A percentile compares a stretch with the other conserved stretches of the same genome.
Evolutionary conservation across 2,797 vertebrate species (phyloP).

Genomic region (Manis crassicaudata): DNA sequence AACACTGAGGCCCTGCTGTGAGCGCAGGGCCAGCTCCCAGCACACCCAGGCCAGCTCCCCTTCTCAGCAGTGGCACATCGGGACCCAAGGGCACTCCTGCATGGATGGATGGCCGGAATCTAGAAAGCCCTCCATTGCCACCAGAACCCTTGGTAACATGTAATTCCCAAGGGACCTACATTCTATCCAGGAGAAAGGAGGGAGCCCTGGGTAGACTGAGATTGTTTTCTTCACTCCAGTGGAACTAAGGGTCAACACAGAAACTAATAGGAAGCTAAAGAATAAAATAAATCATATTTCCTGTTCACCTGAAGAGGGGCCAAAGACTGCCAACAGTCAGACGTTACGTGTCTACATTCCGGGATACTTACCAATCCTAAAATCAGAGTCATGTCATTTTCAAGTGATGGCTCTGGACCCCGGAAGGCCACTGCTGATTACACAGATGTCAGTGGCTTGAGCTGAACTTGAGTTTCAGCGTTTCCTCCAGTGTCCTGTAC

Average conservation of each 20-base stretch:
- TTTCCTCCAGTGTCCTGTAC: neutral
- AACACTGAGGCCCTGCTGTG: rapidly evolving
- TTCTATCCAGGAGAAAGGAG: neutral
- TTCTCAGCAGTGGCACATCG: neutral
- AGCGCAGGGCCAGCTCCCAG: neutral
- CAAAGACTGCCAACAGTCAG: neutral
- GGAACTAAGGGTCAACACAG: neutral
- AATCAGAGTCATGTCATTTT: neutral
- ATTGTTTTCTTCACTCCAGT: neutral
- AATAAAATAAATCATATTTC: neutral
- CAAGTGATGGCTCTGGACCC: no score
- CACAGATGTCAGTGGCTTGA: neutral
- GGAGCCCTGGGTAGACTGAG: neutral
- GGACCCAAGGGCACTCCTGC: neutral
- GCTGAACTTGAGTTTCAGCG: neutral
- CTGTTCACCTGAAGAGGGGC: neutral
- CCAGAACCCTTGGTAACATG: rapidly evolving
- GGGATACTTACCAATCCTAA: neutral
- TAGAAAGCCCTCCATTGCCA: no score
- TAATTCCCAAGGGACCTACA: neutral
- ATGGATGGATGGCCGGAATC: rapidly evolving
- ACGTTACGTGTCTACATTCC: neutral
- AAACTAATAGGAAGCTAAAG: neutral
- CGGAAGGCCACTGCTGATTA: neutral
- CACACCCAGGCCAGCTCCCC: neutral